Percentiles rank a stretch among this genome's conserved stretches.
Evolutionary conservation across 2,888 invertebrate genomes (phyloP).

Genomic region (Drosophila setosimentum): DNA sequence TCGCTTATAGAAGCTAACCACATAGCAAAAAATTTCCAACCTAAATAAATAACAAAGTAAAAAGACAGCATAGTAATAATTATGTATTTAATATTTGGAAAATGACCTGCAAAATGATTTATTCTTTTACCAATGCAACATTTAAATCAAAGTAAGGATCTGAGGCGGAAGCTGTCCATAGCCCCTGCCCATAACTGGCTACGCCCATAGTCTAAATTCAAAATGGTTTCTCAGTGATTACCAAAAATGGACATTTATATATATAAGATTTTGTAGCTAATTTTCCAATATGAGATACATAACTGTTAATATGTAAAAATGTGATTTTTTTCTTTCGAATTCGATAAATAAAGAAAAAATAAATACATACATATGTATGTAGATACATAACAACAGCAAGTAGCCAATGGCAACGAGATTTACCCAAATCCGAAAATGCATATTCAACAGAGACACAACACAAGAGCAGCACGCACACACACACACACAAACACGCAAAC

Average conservation of each 20-base stretch:
- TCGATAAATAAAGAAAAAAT: neutral
- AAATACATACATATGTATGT: neutral
- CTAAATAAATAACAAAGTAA: too few species aligned
- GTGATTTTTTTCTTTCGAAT: neutral
- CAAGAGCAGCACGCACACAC: constrained; percentile 14
- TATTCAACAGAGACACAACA: constrained; percentile 31
- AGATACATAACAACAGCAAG: constrained; percentile 42
- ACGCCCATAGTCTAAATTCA: neutral
- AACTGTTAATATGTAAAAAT: neutral
- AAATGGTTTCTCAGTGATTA: neutral
- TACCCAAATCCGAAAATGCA: constrained; percentile 49
- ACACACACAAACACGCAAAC: constrained; percentile 9
- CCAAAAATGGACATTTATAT: neutral
- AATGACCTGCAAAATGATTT: neutral
- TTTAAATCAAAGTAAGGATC: neutral
- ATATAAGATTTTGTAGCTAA: neutral
- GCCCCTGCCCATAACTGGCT: neutral
- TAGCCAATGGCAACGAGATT: constrained; percentile 68
- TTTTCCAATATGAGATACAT: neutral
- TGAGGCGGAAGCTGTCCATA: neutral
- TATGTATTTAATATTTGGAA: neutral
- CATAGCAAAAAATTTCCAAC: too few species aligned
- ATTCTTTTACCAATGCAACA: neutral
- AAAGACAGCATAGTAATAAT: neutral
- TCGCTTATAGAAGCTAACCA: neutral